phyloP scores from a whole-genome alignment of 2,888 invertebrate species.

The Plebejus argus region DNA sequence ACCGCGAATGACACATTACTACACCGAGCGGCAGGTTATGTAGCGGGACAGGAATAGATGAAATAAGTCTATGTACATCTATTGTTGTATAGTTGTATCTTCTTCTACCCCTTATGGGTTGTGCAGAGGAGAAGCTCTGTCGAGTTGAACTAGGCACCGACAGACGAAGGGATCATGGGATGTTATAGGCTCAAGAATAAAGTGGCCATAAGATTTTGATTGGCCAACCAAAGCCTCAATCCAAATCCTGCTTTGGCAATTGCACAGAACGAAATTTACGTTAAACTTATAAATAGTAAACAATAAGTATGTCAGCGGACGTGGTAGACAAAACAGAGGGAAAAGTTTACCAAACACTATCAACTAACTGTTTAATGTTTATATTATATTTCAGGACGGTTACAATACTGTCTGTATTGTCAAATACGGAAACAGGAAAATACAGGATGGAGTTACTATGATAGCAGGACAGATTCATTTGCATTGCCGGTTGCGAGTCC shows the following conservation, averaged over 20 bases:
- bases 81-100: background rate
- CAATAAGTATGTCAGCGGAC: background rate
- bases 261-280: background rate
- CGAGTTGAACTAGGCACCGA: background rate
- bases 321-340: background rate
- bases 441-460: background rate
- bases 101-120: background rate
- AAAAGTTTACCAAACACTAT: background rate
- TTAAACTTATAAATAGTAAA: background rate
- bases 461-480: background rate
- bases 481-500: too few relatives aligned
- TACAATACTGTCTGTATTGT: background rate
- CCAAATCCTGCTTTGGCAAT: too few relatives aligned
- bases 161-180: too few relatives aligned
- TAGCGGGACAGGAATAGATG: background rate
- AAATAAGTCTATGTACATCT: background rate
- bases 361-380: background rate
- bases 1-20: background rate
- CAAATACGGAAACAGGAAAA: background rate
- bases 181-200: background rate
- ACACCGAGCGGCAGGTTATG: background rate
- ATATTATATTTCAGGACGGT: background rate
- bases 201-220: background rate
- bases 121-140: background rate
- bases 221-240: background rate